Percentiles rank a stretch among this genome's conserved stretches.
These are phyloP conservation scores for Phyllostomus hastatus DNA, from an alignment of 2,113 vertebrate genomes.

Conservation along the genomic window DNA sequence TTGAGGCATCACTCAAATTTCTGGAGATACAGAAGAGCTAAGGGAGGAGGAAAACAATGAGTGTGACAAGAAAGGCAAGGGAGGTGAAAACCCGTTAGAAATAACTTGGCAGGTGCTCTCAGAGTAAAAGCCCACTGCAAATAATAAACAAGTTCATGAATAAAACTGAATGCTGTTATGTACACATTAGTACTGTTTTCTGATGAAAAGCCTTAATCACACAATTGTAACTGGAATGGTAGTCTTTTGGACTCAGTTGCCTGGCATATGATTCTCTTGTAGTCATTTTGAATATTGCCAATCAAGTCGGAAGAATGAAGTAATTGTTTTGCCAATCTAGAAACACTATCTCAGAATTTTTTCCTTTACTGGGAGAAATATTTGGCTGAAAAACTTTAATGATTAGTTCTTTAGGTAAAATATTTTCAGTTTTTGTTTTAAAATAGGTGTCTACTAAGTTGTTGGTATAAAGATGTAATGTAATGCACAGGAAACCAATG, in stretches of 20 bases:
- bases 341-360: not conserved
- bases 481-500: not conserved
- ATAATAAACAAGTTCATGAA: not conserved
- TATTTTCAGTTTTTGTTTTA: not conserved
- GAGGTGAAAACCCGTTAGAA: not conserved
- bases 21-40: not conserved
- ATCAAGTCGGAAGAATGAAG: not conserved
- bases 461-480: not conserved
- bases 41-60: not conserved
- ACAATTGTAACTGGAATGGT: not conserved
- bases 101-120: not conserved
- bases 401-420: slow-evolving; percentile 1
- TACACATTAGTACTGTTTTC: not conserved
- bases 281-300: not conserved
- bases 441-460: not conserved
- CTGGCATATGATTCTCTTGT: not conserved
- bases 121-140: not conserved
- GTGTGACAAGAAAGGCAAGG: not conserved
- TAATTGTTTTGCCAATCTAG: not conserved
- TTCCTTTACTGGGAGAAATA: not conserved
- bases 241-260: not conserved
- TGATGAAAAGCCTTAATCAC: not conserved
- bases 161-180: not conserved
- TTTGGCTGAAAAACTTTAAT: not conserved
- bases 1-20: not conserved